Evolutionary conservation across 2,797 vertebrate species (phyloP), one percentile per base, ranked within the genome.

Genomic region (Coreius guichenoti): DNA sequence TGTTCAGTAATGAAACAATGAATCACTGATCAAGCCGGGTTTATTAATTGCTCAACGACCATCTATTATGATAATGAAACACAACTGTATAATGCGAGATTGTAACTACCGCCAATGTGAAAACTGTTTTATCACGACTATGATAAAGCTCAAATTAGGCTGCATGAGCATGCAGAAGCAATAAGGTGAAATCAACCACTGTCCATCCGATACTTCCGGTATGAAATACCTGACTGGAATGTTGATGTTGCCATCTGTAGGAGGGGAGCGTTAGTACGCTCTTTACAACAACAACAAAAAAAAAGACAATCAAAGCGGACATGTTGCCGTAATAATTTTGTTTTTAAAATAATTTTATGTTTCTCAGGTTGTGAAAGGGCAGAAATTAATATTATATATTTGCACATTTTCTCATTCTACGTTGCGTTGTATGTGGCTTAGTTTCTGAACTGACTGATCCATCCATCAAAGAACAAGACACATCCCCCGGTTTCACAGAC

Each of bases 131-230:
- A 45, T 70, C 2, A 70, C n/a, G 31, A 56, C n/a, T n/a, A 12
- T 17, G 9, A 61, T 12, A 79, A 26, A 17, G 21, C 49, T 61
- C 14, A 58, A 79, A 47, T 33, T 26, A 61, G 8, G n/a, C 45
- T 45, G 63, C 73, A 43, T 17, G 26, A 31, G 54, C 54, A 63
- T 45, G 14, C 19, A 69, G 36, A 23, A 72, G 47, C 31, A 51
- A 51, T 74, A 63, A 17, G 43, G 36, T 72, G 51, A 65, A 31
- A 65, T 65, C 31, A 79, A 36, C 51, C 26, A 77, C n/a, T n/a
- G 36, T 58, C 43, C 72, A 54, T 13, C 13, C 4, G 26, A 72
- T 36, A 7, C 67, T 85, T 85, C 83, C 83, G 75, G 83, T 72
- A 58, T 47, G 23, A 56, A 61, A 17, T 3, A 21, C 8, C 8